phyloP scores from a whole-genome alignment of 2,113 vertebrate species.

The Calyptomena viridis region DNA sequence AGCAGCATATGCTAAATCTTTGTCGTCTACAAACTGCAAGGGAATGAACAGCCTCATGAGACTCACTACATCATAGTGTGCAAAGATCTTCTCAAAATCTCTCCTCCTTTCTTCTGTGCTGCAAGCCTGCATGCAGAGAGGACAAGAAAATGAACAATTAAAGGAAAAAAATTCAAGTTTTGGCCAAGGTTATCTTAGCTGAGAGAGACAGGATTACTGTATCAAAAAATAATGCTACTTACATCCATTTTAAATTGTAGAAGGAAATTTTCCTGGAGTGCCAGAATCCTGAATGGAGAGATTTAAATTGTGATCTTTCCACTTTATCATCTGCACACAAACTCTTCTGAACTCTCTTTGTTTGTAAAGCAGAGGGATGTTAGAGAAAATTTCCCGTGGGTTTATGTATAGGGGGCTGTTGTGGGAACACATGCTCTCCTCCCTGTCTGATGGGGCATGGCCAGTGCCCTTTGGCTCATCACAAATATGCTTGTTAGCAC shows the following conservation, averaged over 20 bases:
- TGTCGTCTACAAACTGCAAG: not conserved
- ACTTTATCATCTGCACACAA: not conserved
- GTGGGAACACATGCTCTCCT: not conserved
- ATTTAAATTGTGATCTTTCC: not conserved
- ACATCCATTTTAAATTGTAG: slow-evolving; percentile 95
- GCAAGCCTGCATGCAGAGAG: slow-evolving; percentile 72
- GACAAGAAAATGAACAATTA: not conserved
- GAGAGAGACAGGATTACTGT: not conserved
- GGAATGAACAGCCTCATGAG: not conserved
- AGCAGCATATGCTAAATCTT: not conserved
- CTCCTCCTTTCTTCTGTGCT: slow-evolving; percentile 85
- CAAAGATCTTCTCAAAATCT: slow-evolving; percentile 96
- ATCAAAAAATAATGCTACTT: slow-evolving; percentile 65
- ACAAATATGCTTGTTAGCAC: not conserved
- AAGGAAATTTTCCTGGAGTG: slow-evolving; percentile 94
- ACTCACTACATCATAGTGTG: slow-evolving; percentile 95
- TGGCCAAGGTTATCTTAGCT: not conserved
- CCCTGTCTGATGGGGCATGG: not conserved
- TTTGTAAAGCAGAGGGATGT: not conserved
- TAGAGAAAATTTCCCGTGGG: not conserved
- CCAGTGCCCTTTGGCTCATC: not conserved
- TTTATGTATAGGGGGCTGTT: not conserved
- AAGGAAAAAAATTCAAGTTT: not conserved
- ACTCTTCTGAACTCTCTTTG: not conserved
- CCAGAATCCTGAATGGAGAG: slow-evolving; percentile 83